A percentile compares a stretch with the other conserved stretches of the same genome.
phyloP scores from a whole-genome alignment of 64 coral and sea anemone species.

The Actinia tenebrosa region DNA sequence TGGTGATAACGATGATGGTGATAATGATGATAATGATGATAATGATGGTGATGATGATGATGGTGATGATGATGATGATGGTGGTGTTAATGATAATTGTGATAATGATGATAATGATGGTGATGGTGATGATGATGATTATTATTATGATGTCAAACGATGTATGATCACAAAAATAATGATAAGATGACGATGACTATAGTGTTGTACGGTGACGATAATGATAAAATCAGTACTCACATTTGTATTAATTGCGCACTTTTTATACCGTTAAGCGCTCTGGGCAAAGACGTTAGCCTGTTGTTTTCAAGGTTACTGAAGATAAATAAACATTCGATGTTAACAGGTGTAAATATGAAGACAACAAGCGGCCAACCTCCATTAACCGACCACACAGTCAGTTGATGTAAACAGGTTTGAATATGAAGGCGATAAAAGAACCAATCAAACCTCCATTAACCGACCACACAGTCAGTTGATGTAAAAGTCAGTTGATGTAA shows the following conservation, averaged over 20 bases:
- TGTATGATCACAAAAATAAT: too few species aligned
- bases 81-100: neutral
- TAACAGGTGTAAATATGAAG: neutral
- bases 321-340: neutral
- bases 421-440: neutral
- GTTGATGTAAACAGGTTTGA: neutral
- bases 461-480: neutral
- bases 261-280: neutral
- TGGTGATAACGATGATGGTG: neutral
- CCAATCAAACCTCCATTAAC: neutral
- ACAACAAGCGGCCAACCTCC: neutral
- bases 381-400: neutral
- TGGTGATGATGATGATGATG: neutral
- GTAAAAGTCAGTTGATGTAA: too few species aligned
- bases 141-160: neutral
- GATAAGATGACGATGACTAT: neutral
- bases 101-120: neutral
- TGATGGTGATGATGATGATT: neutral
- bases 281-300: neutral
- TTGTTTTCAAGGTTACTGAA: neutral
- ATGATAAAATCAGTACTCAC: neutral
- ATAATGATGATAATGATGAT: neutral
- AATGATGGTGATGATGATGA: neutral
- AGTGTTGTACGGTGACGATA: neutral
- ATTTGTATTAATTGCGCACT: neutral